A percentile compares a stretch with the other conserved stretches of the same genome.
Evolutionary conservation across 2,113 vertebrate species (phyloP).

Genomic region (Salvelinus sp.): DNA sequence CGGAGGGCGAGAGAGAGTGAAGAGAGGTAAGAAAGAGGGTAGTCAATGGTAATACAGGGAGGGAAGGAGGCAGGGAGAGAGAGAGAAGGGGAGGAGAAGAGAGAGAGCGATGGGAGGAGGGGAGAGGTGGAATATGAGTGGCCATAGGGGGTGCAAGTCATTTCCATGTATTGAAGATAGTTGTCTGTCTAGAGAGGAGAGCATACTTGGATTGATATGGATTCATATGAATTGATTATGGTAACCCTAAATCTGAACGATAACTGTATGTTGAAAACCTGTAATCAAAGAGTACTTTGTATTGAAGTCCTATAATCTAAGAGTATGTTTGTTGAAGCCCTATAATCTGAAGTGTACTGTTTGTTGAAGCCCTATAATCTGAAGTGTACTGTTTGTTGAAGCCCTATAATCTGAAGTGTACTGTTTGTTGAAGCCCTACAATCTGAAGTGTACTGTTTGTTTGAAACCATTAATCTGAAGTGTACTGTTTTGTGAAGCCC

Average conservation of each 20-base stretch:
- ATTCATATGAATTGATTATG: background rate
- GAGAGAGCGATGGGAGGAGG: conserved; percentile 36
- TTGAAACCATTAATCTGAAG: too few species aligned
- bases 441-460: too few species aligned
- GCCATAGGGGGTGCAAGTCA: background rate
- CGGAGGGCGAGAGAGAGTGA: conserved; percentile 14
- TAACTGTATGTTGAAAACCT: too few species aligned
- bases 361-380: background rate
- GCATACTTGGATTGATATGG: background rate
- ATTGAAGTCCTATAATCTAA: too few species aligned
- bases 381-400: background rate
- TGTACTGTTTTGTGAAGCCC: too few species aligned
- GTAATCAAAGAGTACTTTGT: too few species aligned
- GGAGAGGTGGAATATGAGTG: conserved; percentile 29
- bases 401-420: too few species aligned
- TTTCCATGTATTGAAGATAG: conserved; percentile 13
- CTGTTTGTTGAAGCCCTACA: too few species aligned
- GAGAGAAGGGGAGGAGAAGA: conserved; percentile 24
- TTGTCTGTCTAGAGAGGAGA: background rate
- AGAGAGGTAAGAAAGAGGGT: conserved; percentile 32
- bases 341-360: too few species aligned
- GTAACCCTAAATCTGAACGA: background rate
- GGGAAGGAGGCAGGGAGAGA: conserved; percentile 14
- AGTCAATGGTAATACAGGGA: conserved; percentile 25
- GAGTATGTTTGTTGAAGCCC: too few species aligned